Evolutionary conservation across 2,113 vertebrate species (phyloP), one percentile per base, ranked within the genome.

Genomic region (Carettochelys insculpta): DNA sequence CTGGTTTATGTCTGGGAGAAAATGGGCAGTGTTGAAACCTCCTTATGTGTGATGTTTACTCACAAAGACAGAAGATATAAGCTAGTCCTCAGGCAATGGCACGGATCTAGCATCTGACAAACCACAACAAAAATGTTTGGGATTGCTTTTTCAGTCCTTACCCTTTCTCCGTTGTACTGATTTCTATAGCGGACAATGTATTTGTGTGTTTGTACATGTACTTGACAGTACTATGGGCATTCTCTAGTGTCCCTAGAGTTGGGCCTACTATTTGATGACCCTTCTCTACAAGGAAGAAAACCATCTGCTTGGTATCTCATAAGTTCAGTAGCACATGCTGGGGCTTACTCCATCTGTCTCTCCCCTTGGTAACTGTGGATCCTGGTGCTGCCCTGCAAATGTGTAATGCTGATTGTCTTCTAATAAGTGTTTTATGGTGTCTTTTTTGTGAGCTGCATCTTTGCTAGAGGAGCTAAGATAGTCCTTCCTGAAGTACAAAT

Each of bases 141-240:
- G 84, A 2, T 0, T n/a, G n/a, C 11, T 17, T 22, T 78, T 61
- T 52, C 24, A 86, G 27, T 45, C 14, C 6, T 0, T 1, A 14
- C 2, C 0, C 0, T 34, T 71, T 24, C 24, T 86, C 4, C 0
- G 56, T 80, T 75, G 27, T 3, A 1, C 22, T 65, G 1, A 0
- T 88, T 94, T 85, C 48, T n/a, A 88, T 88, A 85, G 54, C 24
- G 13, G 2, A 2, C 58, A 24, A 50, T 77, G 56, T 25, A 79
- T 34, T 50, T 77, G 82, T 82, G n/a, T 0, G 0, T 6, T 61
- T 83, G 48, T 24, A 85, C 51, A 91, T 0, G 1, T n/a, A 94
- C 53, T 9, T 81, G 10, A 2, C 24, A 43, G 5, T 75, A 61
- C 48, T 25, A 34, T 27, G 0, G 0, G 34, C 25, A 31, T 29